These are phyloP conservation scores for Siniperca chuatsi DNA, from an alignment of 2,113 vertebrate species.

Conservation along the genomic window DNA sequence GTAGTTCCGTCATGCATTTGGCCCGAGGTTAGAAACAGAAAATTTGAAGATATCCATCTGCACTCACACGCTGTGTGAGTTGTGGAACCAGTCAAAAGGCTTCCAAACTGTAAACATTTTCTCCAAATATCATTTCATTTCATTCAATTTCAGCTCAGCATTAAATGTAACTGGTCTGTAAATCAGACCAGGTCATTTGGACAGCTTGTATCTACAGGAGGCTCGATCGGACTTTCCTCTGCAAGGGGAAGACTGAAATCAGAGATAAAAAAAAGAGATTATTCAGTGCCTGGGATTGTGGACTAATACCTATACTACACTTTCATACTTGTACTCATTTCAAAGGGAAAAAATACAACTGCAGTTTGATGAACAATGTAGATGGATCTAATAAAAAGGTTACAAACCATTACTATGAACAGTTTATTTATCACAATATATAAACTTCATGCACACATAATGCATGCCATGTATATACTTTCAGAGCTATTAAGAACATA, in stretches of 20 bases:
- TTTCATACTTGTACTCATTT: neutral
- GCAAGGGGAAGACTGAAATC: neutral
- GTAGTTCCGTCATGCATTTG: slow-evolving; percentile 40
- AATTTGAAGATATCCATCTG: slow-evolving; percentile 48
- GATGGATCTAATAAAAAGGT: neutral
- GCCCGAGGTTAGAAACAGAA: slow-evolving; percentile 14
- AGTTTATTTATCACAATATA: neutral
- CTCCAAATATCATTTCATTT: neutral
- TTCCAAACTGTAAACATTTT: slow-evolving; percentile 19
- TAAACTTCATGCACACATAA: neutral
- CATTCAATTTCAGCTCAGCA: slow-evolving; percentile 23
- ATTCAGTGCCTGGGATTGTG: neutral
- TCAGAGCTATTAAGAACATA: neutral
- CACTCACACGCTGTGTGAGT: neutral
- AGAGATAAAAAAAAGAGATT: neutral
- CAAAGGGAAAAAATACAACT: neutral
- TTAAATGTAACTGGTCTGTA: slow-evolving; percentile 21
- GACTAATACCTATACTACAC: neutral
- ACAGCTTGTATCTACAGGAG: neutral
- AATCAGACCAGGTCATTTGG: slow-evolving; percentile 25
- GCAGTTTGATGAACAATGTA: neutral
- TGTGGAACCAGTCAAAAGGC: slow-evolving; percentile 1
- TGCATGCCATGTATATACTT: neutral
- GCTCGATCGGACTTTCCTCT: no score
- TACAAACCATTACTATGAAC: neutral